Evolutionary conservation across 2,113 vertebrate species (phyloP), one percentile per base, ranked within the genome.

Genomic region (Crotalus tigris): DNA sequence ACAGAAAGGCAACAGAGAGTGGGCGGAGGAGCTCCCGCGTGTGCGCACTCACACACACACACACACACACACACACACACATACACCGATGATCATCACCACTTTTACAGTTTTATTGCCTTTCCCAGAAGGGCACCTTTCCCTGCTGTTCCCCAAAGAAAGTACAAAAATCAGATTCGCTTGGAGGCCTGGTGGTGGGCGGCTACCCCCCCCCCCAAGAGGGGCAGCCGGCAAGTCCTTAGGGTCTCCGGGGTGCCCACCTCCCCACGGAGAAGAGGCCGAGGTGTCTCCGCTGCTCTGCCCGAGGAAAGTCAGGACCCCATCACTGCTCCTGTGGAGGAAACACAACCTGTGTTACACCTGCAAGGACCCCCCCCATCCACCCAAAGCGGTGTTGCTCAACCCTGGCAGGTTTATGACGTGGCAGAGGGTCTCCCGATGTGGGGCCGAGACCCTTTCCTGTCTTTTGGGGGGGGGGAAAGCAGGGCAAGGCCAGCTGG

Each of bases 311-410:
- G 95, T 93, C 2, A 58, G 94, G 89, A 46, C 87, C 90, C 55
- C 88, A 94, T 98, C 97, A 98, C 96, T 98, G 98, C 93, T 98
- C 97, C 98, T 98, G 96, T 8, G 93, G 51, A 97, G 95, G 94
- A 46, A 58, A 4, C 0, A 49, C 13, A 0, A 51, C 54, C 5
- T 0, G 11, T 1, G 23, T 53, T n/a, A 0, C 0, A 8, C 4
- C 19, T 3, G 4, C 15, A 17, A 33, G 33, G 29, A 13, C 53
- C 9, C 6, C 4, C 24, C 49, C 24, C 5, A 44, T 4, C 44
- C 44, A 4, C 4, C 26, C 5, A 19, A 26, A 33, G 13, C n/a
- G 17, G 15, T 13, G 1, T 75, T 10, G 11, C 17, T 12, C 46
- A 46, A 46, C 46, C 46, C 46, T 46, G 46, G 46, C 46, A 46